A percentile compares a stretch with the other conserved stretches of the same genome.
phyloP scores from a whole-genome alignment of 2,797 vertebrate genomes.

The Distichodus sexfasciatus region DNA sequence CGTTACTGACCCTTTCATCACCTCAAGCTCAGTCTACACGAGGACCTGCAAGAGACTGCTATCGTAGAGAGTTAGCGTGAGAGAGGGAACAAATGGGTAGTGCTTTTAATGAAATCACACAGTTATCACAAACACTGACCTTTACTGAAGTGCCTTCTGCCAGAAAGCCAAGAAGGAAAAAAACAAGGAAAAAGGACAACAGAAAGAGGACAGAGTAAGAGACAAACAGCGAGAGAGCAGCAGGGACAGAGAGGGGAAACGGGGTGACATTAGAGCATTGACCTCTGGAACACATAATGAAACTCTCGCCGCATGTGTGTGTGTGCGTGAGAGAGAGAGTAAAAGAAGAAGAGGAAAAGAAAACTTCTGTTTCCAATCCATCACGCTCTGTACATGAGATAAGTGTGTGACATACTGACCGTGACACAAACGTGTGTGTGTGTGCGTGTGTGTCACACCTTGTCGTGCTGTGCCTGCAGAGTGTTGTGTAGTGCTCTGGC shows the following conservation, averaged over 20 bases:
- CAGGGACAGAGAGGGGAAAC: conserved; percentile 46
- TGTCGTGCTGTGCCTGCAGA: conserved; percentile 76
- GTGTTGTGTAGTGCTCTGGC: conserved; percentile 71
- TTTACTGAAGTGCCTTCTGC: conserved; percentile 74
- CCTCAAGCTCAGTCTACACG: not conserved
- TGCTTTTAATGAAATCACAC: conserved; percentile 51
- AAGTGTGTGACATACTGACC: not conserved
- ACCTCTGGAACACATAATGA: conserved; percentile 51
- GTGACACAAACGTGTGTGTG: not conserved
- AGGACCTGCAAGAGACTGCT: not conserved
- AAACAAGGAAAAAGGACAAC: conserved; percentile 46
- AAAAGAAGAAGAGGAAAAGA: conserved; percentile 27
- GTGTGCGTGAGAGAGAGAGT: conserved; percentile 41
- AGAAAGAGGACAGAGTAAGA: conserved; percentile 23
- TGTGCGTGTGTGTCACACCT: conserved; percentile 44
- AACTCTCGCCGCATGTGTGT: no score
- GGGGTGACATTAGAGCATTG: conserved; percentile 62
- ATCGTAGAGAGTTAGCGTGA: not conserved
- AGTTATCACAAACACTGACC: conserved; percentile 66
- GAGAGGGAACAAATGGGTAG: not conserved
- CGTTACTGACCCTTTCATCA: conserved; percentile 16
- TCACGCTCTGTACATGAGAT: not conserved
- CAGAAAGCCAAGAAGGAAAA: conserved; percentile 63
- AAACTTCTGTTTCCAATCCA: conserved; percentile 39
- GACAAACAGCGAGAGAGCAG: conserved; percentile 47